Percentiles rank a stretch among this genome's conserved stretches.
These are phyloP conservation scores for Erythrocebus patas DNA, from an alignment of 2,113 vertebrate genomes.

Conservation along the genomic window DNA sequence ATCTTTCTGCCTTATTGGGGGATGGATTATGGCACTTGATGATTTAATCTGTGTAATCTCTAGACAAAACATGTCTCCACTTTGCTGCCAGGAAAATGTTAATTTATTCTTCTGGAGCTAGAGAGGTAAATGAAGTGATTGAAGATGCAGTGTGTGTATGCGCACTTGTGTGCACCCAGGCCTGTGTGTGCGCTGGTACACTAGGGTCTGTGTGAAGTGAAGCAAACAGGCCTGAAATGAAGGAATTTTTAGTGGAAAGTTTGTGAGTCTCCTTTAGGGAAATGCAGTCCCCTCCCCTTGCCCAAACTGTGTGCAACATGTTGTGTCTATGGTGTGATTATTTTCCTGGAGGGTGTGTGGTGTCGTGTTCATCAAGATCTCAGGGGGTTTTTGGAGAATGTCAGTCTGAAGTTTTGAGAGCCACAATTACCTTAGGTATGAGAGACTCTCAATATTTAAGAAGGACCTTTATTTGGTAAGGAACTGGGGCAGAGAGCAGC, in stretches of 20 bases:
- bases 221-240: not conserved
- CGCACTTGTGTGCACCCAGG: no score
- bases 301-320: not conserved
- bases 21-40: slow-evolving; percentile 81
- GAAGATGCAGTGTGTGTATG: not conserved
- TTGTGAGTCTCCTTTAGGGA: not conserved
- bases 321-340: not conserved
- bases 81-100: slow-evolving; percentile 79
- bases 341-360: not conserved
- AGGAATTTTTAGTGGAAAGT: not conserved
- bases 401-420: slow-evolving; percentile 1
- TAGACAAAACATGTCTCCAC: slow-evolving; percentile 79
- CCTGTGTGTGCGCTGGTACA: not conserved
- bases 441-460: slow-evolving; percentile 48
- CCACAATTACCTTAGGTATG: not conserved
- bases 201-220: not conserved
- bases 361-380: not conserved
- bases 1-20: slow-evolving; percentile 37
- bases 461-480: slow-evolving; percentile 28
- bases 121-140: slow-evolving; percentile 76
- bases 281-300: not conserved
- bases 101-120: slow-evolving; percentile 80
- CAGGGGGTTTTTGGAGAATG: not conserved
- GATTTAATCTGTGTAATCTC: slow-evolving; percentile 84
- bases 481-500: not conserved